These are phyloP conservation scores for Crioceris asparagi DNA, from an alignment of 2,888 invertebrate genomes.

Conservation along the genomic window DNA sequence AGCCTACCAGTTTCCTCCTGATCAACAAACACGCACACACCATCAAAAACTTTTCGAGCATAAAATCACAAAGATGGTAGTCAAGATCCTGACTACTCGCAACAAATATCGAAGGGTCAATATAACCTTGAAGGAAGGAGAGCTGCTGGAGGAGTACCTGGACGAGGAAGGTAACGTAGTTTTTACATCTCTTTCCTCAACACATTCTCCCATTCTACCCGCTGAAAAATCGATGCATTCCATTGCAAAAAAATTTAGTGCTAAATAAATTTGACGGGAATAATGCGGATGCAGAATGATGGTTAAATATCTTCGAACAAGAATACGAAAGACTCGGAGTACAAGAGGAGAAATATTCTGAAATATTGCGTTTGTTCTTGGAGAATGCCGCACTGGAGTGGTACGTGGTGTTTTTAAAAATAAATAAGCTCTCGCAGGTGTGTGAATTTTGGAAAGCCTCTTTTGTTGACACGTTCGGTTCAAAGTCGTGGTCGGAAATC, in stretches of 20 bases:
- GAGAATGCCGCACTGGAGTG: background rate
- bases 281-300: background rate
- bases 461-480: background rate
- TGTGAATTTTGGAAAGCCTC: background rate
- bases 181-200: background rate
- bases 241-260: background rate
- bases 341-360: background rate
- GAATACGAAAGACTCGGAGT: background rate
- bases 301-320: background rate
- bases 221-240: background rate
- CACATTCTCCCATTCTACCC: background rate
- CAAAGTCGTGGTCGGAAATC: background rate
- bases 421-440: background rate
- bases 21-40: background rate
- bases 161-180: constrained; percentile 1
- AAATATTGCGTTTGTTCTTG: background rate
- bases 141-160: background rate
- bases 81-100: background rate
- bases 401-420: constrained; percentile 1
- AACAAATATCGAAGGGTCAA: background rate
- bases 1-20: background rate
- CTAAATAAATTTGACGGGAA: constrained; percentile 1
- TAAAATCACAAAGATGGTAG: background rate
- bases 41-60: background rate
- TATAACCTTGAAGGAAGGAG: background rate